phyloP scores from a whole-genome alignment of 1,140 invertebrate species.

The Papilio polytes region DNA sequence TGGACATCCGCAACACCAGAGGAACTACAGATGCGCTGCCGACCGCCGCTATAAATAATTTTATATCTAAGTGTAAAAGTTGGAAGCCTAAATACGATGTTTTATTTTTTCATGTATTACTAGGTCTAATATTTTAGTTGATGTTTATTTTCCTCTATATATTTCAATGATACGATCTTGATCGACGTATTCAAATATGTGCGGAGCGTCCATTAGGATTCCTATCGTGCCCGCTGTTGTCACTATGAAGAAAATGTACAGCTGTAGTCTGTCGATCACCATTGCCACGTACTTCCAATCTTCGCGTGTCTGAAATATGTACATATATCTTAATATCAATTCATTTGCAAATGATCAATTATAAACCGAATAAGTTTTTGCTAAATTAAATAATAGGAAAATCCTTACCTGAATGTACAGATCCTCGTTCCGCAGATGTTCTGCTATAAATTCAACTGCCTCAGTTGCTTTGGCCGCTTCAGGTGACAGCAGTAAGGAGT shows the following conservation, averaged over 20 bases:
- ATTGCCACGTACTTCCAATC: slow-evolving; percentile 99
- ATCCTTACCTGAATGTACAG: slow-evolving; percentile 95
- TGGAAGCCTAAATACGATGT: slow-evolving; percentile 28
- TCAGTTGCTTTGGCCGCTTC: slow-evolving; percentile 98
- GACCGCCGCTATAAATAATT: background rate
- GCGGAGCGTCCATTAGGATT: slow-evolving; percentile 99
- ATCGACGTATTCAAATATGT: slow-evolving; percentile 99
- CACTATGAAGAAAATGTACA: slow-evolving; percentile 98
- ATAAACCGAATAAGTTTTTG: background rate
- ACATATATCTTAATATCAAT: background rate
- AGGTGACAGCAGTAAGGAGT: slow-evolving; percentile 94
- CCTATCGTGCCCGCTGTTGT: slow-evolving; percentile 98
- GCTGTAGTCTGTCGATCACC: slow-evolving; percentile 98
- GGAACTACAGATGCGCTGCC: too few relatives aligned
- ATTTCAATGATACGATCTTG: slow-evolving; percentile 98
- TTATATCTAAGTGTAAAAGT: slow-evolving; percentile 1
- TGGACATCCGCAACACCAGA: too few relatives aligned
- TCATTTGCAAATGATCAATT: background rate
- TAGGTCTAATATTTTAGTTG: slow-evolving; percentile 27
- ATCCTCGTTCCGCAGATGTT: slow-evolving; percentile 98
- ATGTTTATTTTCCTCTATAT: slow-evolving; percentile 93
- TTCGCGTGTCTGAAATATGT: slow-evolving; percentile 92
- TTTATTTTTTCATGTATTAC: slow-evolving; percentile 5
- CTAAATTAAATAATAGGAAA: background rate
- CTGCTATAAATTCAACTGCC: slow-evolving; percentile 98